Base-by-base conservation (phyloP, 2,113 vertebrate genomes). In the Dissostichus mawsoni region DNA sequence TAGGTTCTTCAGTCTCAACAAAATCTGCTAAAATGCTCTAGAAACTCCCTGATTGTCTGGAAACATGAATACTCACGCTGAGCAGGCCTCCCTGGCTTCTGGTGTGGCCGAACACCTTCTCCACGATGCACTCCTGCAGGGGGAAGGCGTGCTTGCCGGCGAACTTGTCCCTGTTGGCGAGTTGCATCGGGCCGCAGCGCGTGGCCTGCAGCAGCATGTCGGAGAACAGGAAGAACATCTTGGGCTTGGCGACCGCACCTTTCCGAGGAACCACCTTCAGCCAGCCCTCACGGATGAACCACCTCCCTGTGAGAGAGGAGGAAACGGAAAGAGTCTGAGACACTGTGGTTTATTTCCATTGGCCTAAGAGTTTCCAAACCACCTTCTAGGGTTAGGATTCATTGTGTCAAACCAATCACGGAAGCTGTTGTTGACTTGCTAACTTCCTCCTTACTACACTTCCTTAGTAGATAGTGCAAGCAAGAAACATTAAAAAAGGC, bases 191-290 rank as follows among this genome's bases (percentile, higher is more conserved):
- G 67, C 96, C 92, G 78, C 96, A 97, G 25, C 90, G 96, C 58
- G 94, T 96, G 33, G 96, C 88, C 87, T 96, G 93, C 69, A 98
- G 86, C 52, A 99, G 95, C 82, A 96, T 84, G 68, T 99, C 98
- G 0, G 97, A 97, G 92, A 99, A 98, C 65, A 99, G 95, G 90
- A 95, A 96, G 92, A 97, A 97, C 96, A 90, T 85, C 91, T 95
- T 96, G 20, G 91, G 94, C 69, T 97, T 96, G 17, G 85, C 91
- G 11, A 94, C 96, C 9, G 93, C 84, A 33, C 89, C 93, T 92
- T 93, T 96, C 11, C 86, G 45, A 63, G 94, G 94, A 86, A 94
- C 92, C 63, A 85, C 87, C 80, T 90, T 91, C 68, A 97, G 94
- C 94, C 95, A 93, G 83, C 95, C 94, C 91, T 94, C 96, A 1